These are phyloP conservation scores for Tachina lurida DNA, from an alignment of 2,888 invertebrate genomes.

Conservation along the genomic window DNA sequence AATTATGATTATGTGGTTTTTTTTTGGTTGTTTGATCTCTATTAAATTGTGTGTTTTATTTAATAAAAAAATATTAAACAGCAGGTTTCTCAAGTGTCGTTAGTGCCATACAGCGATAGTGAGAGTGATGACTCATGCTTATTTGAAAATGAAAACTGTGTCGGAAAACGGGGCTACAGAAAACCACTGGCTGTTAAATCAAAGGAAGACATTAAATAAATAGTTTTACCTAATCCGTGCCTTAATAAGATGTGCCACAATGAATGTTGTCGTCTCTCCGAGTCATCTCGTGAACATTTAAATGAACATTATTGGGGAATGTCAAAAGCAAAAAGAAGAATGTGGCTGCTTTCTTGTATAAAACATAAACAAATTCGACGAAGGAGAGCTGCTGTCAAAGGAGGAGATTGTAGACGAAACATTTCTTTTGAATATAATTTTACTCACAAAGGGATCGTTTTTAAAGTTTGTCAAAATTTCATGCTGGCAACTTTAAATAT, in stretches of 20 bases:
- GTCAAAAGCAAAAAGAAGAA: constrained; percentile 45
- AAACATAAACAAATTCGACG: constrained; percentile 53
- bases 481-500: constrained; percentile 52
- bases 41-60: too few species aligned
- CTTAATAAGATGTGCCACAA: constrained; percentile 51
- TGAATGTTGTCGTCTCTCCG: constrained; percentile 49
- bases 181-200: constrained; percentile 53
- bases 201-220: constrained; percentile 46
- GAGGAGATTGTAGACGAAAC: constrained; percentile 32
- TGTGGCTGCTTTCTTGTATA: constrained; percentile 52
- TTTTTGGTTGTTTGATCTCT: too few species aligned
- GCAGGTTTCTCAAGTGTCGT: constrained; percentile 35
- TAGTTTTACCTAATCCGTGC: constrained; percentile 50
- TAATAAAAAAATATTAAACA: too few species aligned
- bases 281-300: constrained; percentile 51
- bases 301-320: constrained; percentile 56
- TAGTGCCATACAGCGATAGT: constrained; percentile 48
- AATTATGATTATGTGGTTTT: too few species aligned
- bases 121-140: constrained; percentile 40
- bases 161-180: constrained; percentile 47
- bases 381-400: constrained; percentile 43
- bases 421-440: constrained; percentile 44
- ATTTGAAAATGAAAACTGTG: constrained; percentile 55
- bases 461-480: constrained; percentile 60
- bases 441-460: constrained; percentile 52